Percentiles rank a stretch among this genome's conserved stretches.
phyloP scores from a whole-genome alignment of 2,888 invertebrate species.

The Polyommatus icarus region DNA sequence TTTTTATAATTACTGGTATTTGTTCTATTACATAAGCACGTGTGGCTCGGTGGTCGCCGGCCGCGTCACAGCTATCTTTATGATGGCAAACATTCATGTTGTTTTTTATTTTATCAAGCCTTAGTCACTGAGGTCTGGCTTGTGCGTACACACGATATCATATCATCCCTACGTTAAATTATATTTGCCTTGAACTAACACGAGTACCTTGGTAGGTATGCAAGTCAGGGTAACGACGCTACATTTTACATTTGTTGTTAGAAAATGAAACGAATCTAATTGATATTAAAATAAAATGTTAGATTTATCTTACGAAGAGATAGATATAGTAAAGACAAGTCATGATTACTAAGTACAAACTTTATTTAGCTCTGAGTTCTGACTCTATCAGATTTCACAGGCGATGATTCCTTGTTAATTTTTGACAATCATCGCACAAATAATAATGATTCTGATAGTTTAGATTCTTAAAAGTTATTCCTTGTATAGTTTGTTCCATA shows the following conservation, averaged over 20 bases:
- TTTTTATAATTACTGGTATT: constrained; percentile 45
- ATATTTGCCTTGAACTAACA: constrained; percentile 61
- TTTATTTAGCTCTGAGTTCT: not conserved
- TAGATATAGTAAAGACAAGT: not conserved
- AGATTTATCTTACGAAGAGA: not conserved
- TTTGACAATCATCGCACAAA: not conserved
- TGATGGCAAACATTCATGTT: constrained; percentile 65
- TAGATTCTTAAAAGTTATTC: not conserved
- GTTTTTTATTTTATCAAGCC: constrained; percentile 69
- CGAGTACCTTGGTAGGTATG: constrained; percentile 48
- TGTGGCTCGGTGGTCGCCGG: constrained; percentile 63
- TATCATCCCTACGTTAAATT: constrained; percentile 61
- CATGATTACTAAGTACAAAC: not conserved
- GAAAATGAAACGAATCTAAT: not conserved
- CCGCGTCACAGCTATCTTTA: constrained; percentile 71
- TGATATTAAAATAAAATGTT: not conserved
- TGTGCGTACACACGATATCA: constrained; percentile 54
- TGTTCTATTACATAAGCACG: constrained; percentile 55
- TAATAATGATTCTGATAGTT: not conserved
- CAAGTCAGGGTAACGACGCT: constrained; percentile 26
- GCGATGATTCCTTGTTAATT: not conserved
- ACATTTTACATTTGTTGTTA: not conserved
- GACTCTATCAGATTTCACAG: not conserved
- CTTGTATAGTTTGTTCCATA: not conserved
- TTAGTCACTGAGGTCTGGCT: constrained; percentile 63